A percentile compares a stretch with the other conserved stretches of the same genome.
These are phyloP conservation scores for Leptinotarsa juncta DNA, from an alignment of 2,888 invertebrate genomes.

Conservation along the genomic window DNA sequence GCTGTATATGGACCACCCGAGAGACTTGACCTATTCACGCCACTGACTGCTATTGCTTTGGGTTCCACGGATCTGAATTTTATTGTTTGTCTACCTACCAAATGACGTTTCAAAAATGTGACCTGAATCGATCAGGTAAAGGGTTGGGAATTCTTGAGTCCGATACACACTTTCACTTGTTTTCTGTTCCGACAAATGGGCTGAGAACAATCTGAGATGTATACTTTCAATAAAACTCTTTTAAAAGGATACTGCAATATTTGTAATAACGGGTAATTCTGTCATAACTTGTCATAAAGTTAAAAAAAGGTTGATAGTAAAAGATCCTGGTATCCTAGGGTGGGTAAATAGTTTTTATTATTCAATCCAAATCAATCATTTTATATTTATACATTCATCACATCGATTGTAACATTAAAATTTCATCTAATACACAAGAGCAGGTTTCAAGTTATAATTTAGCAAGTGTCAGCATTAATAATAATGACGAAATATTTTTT, in stretches of 20 bases:
- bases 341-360: too few relatives aligned
- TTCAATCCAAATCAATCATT: too few relatives aligned
- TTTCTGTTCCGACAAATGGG: constrained; percentile 20
- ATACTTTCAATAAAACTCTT: constrained; percentile 8
- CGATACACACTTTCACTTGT: constrained; percentile 22
- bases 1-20: background rate
- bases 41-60: constrained; percentile 1
- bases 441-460: too few relatives aligned
- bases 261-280: background rate
- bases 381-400: too few relatives aligned
- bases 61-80: constrained; percentile 19
- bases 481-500: too few relatives aligned
- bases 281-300: background rate
- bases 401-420: too few relatives aligned
- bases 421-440: too few relatives aligned
- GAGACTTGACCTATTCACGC: background rate
- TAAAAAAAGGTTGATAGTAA: too few relatives aligned
- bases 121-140: constrained; percentile 23
- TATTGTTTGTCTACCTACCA: constrained; percentile 25
- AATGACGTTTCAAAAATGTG: constrained; percentile 13
- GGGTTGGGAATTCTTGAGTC: constrained; percentile 12
- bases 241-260: background rate
- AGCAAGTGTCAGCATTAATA: too few relatives aligned
- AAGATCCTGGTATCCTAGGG: too few relatives aligned
- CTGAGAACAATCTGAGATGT: background rate